Evolutionary conservation across 2,113 vertebrate species (phyloP), one percentile per base, ranked within the genome.

Genomic region (Psettodes erumei): DNA sequence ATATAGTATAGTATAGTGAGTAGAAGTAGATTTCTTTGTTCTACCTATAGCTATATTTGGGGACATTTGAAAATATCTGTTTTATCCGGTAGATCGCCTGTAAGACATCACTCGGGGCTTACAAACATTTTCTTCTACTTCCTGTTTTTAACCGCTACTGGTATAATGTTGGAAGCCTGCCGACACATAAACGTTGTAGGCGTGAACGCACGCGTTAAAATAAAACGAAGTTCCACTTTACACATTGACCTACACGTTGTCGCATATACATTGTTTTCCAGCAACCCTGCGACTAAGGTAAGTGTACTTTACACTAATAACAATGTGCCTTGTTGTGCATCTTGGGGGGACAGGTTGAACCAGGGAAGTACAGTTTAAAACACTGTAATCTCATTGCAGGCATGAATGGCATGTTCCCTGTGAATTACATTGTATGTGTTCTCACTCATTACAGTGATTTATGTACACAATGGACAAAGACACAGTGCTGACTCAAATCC

Each of bases 401-500:
- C 7, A 55, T 13, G 18, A 42, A 6, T 62, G 15, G 27, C 2
- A 18, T 50, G 47, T 47, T 23, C 3, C 12, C 23, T 63, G 2
- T 37, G 32, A 33, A 10, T 62, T 47, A 12, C 37, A 5, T 11
- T 63, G 45, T n/a, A 18, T 62, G 27, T 47, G 3, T 56, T 59
- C 5, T 43, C 50, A 27, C 33, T 35, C n/a, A 37, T 51, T 45
- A 23, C 77, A 92, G 90, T 40, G 19, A 16, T 65, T 32, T 19
- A 11, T 5, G 6, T 66, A 43, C 61, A 59, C 45, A 43, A 78
- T 90, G 87, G 86, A 93, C 35, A 93, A 88, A 85, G 71, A 67
- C 3, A 27, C 48, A 0, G 55, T 90, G 51, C 35, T 81, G 61
- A 40, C 55, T 58, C 58, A 60, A 4, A 56, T 81, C 56, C 60